Base-by-base conservation (phyloP, 2,113 vertebrate species). In the Scatophagus argus region DNA sequence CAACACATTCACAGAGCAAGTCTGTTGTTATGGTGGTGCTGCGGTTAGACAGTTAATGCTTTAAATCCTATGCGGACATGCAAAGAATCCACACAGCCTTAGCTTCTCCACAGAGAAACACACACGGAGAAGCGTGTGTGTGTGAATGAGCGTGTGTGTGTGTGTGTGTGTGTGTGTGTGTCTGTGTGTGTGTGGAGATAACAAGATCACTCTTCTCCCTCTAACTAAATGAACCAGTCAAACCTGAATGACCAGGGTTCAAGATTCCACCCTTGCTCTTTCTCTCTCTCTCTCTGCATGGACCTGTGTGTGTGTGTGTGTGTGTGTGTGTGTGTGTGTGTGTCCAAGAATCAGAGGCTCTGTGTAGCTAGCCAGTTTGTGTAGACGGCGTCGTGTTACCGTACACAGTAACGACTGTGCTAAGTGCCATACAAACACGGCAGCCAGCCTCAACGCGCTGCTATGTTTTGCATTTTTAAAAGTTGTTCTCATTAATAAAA, bases 221-320 rank as follows among this genome's bases (percentile, higher is more conserved):
- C 23, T 13, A 46, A 66, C 65, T 64, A 58, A 46, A 63, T 73
- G 32, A 91, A 88, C 88, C 80, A 67, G 89, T 87, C 73, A 41
- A 62, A 91, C 88, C 84, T 79, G 89, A 83, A 74, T 16, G 29
- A 47, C 66, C 55, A 72, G 72, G 51, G 75, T 4, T 82, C 49
- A 62, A 77, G 75, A 87, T 85, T 82, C 46, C 82, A 54, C 55
- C 55, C 36, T 27, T 7, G 3, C 61, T 47, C 67, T 36, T 46
- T 34, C 32, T 54, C 38, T 11, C 17, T 36, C 11, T 59, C 47
- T 39, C 21, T 17, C n/a, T n/a, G n/a, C n/a, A n/a, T n/a, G n/a
- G n/a, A 14, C 8, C 34, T 43, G 39, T 32, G 14, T 34, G 41
- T 41, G 34, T 58, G n/a, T 60, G 46, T 39, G 19, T 21, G 51